These are phyloP conservation scores for Onchidella celtica DNA, from an alignment of 2,888 invertebrate genomes.

Conservation along the genomic window DNA sequence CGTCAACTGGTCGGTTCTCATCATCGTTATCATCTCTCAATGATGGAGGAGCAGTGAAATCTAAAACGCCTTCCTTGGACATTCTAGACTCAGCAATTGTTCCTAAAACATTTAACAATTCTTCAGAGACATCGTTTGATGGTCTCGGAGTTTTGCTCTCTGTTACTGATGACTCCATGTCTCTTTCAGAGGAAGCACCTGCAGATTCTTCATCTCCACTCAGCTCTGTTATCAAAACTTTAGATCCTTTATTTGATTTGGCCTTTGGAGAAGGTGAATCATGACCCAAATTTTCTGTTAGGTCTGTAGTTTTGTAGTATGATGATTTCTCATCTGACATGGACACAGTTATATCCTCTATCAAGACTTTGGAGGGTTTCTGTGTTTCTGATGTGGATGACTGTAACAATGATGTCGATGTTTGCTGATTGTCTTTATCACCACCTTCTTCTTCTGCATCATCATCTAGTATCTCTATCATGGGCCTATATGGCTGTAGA, in stretches of 20 bases:
- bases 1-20: not conserved
- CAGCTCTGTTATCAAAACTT: constrained; percentile 32
- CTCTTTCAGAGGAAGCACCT: not conserved
- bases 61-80: constrained; percentile 48
- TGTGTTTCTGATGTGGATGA: not conserved
- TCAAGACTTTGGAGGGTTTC: constrained; percentile 32
- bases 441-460: constrained; percentile 53
- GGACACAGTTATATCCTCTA: constrained; percentile 33
- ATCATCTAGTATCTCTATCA: constrained; percentile 19
- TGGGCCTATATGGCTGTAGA: constrained; percentile 9
- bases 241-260: not conserved
- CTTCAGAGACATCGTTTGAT: constrained; percentile 42
- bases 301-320: not conserved
- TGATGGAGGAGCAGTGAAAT: constrained; percentile 44
- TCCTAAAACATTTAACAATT: constrained; percentile 46
- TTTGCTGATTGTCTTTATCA: constrained; percentile 42
- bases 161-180: not conserved
- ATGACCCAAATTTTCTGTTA: not conserved
- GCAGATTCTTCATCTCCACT: constrained; percentile 4
- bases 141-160: constrained; percentile 43
- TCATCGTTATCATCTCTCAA: constrained; percentile 49
- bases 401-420: not conserved
- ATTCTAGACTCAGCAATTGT: constrained; percentile 48
- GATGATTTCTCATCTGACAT: constrained; percentile 46
- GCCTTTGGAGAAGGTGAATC: not conserved